phyloP scores from a whole-genome alignment of 2,888 invertebrate genomes.

The Phrixothrix hirtus region DNA sequence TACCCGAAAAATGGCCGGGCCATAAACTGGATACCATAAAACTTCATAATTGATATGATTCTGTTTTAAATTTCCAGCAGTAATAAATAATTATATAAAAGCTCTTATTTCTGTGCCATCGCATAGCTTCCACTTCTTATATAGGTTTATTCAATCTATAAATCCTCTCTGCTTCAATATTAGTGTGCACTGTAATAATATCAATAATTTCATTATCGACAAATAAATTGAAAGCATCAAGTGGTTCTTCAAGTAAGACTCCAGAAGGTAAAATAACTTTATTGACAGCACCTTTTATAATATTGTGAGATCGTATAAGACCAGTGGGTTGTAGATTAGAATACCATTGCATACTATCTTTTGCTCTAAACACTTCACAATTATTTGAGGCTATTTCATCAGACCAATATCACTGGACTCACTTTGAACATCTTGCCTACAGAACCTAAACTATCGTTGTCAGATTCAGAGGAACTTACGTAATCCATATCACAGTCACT shows the following conservation, averaged over 20 bases:
- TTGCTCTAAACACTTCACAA: background rate
- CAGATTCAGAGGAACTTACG: too few relatives aligned
- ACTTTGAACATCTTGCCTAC: too few relatives aligned
- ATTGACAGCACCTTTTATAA: background rate
- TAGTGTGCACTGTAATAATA: background rate
- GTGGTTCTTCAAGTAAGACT: background rate
- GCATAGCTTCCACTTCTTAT: background rate
- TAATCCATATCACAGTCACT: too few relatives aligned
- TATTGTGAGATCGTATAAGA: background rate
- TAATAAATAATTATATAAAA: background rate
- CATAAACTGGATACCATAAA: background rate
- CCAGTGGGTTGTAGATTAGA: background rate
- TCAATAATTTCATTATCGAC: background rate
- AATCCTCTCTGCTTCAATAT: background rate
- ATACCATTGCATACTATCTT: constrained; percentile 1
- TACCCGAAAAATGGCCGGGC: background rate
- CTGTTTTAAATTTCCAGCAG: too few relatives aligned
- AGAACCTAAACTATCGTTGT: too few relatives aligned
- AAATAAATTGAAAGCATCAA: background rate
- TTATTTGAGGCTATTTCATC: too few relatives aligned
- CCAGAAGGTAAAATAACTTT: background rate
- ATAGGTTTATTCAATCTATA: too few relatives aligned
- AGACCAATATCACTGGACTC: too few relatives aligned
- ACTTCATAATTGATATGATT: background rate
- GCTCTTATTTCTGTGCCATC: background rate